phyloP scores from a whole-genome alignment of 2,888 invertebrate species.

The Sussaba pulchella region DNA sequence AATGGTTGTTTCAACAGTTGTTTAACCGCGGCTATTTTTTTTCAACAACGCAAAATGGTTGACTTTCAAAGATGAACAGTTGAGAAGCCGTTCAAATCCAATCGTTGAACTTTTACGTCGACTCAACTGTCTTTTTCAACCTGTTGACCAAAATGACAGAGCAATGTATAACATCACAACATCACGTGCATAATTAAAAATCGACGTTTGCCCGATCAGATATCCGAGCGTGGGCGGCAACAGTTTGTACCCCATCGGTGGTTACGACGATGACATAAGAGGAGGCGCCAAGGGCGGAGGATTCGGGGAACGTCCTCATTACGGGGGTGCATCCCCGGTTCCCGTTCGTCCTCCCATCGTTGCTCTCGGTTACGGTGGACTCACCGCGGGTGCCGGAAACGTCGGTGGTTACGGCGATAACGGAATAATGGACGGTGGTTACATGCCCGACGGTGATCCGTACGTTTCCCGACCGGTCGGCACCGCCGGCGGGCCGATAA shows the following conservation, averaged over 20 bases:
- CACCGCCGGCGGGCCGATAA: slow-evolving; percentile 82
- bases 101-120: no score
- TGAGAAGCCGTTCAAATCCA: no score
- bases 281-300: slow-evolving; percentile 78
- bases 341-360: slow-evolving; percentile 73
- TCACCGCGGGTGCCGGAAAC: slow-evolving; percentile 80
- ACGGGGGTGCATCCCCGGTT: slow-evolving; percentile 73
- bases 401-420: slow-evolving; percentile 67
- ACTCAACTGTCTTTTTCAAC: no score
- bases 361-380: slow-evolving; percentile 77
- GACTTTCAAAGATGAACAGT: no score
- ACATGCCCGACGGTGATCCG: slow-evolving; percentile 80
- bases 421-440: slow-evolving; percentile 77
- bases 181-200: no score
- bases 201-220: slow-evolving; percentile 30
- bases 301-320: slow-evolving; percentile 77
- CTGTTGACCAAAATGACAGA: no score
- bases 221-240: slow-evolving; percentile 66
- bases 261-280: slow-evolving; percentile 74
- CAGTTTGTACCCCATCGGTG: slow-evolving; percentile 69
- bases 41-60: no score
- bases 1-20: no score
- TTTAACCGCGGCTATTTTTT: no score
- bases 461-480: slow-evolving; percentile 80
- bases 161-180: no score